phyloP scores from a whole-genome alignment of 1,140 invertebrate species.

The Kradibia gibbosae region DNA sequence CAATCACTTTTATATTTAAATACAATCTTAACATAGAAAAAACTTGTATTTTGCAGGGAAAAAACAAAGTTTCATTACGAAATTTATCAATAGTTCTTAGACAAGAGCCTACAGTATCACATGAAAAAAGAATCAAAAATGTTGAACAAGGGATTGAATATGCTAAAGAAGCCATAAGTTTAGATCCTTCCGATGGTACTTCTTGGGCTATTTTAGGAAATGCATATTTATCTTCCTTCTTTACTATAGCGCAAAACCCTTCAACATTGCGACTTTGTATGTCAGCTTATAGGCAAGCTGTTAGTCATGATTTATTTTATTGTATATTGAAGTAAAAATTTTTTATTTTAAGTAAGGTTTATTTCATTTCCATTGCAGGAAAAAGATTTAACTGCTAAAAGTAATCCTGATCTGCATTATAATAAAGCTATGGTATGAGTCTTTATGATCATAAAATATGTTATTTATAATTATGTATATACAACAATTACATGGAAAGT shows the following conservation, averaged over 20 bases:
- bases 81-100: slow-evolving; percentile 89
- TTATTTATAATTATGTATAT: slow-evolving; percentile 42
- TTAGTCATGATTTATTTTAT: slow-evolving; percentile 67
- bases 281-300: slow-evolving; percentile 87
- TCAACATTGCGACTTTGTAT: slow-evolving; percentile 82
- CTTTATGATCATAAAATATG: background rate
- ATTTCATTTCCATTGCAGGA: slow-evolving; percentile 73
- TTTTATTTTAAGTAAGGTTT: background rate
- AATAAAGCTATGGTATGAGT: slow-evolving; percentile 87
- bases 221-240: slow-evolving; percentile 88
- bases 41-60: slow-evolving; percentile 73
- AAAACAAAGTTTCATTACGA: slow-evolving; percentile 85
- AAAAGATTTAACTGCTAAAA: slow-evolving; percentile 81
- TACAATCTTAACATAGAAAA: background rate
- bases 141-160: slow-evolving; percentile 83
- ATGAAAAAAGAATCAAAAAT: slow-evolving; percentile 77
- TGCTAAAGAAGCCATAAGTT: slow-evolving; percentile 87
- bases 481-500: slow-evolving; percentile 44
- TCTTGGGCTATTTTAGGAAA: slow-evolving; percentile 92
- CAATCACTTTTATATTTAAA: background rate
- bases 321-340: background rate
- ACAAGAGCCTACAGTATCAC: slow-evolving; percentile 75
- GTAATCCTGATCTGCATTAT: slow-evolving; percentile 87
- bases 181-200: slow-evolving; percentile 86
- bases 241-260: slow-evolving; percentile 83